Percentiles rank a stretch among this genome's conserved stretches.
Evolutionary conservation across 2,113 vertebrate species (phyloP).

Genomic region (Pterocles burchelli): DNA sequence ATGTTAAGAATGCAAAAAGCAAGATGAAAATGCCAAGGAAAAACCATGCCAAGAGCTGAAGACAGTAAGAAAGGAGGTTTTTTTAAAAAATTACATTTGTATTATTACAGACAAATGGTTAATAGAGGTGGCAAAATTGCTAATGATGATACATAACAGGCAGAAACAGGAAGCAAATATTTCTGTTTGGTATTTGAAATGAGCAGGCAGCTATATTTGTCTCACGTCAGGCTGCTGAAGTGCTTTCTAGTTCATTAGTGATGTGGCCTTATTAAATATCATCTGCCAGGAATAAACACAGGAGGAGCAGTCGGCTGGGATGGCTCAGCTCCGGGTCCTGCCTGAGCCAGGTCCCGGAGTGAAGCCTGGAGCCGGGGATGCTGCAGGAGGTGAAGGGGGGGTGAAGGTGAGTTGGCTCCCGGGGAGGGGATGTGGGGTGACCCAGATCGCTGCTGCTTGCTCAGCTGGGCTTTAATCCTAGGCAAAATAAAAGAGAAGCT

Average conservation of each 20-base stretch:
- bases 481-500: neutral
- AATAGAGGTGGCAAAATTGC: conserved; percentile 6
- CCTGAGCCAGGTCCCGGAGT: neutral
- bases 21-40: neutral
- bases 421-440: neutral
- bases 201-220: conserved; percentile 55
- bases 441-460: neutral
- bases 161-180: conserved; percentile 39
- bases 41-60: neutral
- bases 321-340: neutral
- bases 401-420: neutral
- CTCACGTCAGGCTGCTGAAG: conserved; percentile 23
- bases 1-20: neutral
- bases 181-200: conserved; percentile 46
- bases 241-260: conserved; percentile 39
- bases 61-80: neutral
- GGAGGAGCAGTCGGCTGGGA: neutral
- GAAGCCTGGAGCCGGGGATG: neutral
- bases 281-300: conserved; percentile 30
- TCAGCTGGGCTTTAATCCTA: conserved; percentile 13
- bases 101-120: conserved; percentile 24
- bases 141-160: conserved; percentile 34
- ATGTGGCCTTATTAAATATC: conserved; percentile 47
- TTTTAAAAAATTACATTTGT: neutral
- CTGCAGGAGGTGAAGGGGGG: neutral